Percentiles rank a stretch among this genome's conserved stretches.
Evolutionary conservation across 1,140 invertebrate genomes (phyloP).

Genomic region (Bathynomus jamesi): DNA sequence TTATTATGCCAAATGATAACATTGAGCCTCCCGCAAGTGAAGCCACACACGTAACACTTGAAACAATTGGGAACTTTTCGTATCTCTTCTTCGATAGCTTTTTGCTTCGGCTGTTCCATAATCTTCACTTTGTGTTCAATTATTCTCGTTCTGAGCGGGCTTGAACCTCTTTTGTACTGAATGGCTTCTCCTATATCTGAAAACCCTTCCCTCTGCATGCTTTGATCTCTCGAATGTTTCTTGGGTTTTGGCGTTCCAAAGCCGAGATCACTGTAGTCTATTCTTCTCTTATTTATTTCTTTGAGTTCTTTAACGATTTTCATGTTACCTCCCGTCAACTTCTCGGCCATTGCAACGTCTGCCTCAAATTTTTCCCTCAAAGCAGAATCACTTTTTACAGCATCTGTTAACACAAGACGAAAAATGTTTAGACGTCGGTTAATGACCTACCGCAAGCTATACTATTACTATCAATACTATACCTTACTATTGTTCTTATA

Average conservation of each 20-base stretch:
- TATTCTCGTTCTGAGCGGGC: slow-evolving; percentile 6
- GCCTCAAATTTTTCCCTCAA: slow-evolving; percentile 27
- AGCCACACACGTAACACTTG: slow-evolving; percentile 32
- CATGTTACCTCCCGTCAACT: slow-evolving; percentile 33
- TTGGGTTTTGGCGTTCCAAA: slow-evolving; percentile 34
- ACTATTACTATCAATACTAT: no score
- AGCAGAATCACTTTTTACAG: neutral
- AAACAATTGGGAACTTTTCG: slow-evolving; percentile 18
- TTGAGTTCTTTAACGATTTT: slow-evolving; percentile 27
- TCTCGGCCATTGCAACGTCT: slow-evolving; percentile 34
- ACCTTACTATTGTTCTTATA: no score
- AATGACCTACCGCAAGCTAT: no score
- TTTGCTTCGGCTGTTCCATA: slow-evolving; percentile 27
- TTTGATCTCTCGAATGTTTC: slow-evolving; percentile 25
- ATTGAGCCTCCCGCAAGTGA: slow-evolving; percentile 28
- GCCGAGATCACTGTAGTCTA: slow-evolving; percentile 36
- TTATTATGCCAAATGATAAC: slow-evolving; percentile 37
- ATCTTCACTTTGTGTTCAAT: slow-evolving; percentile 32
- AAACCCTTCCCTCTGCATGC: slow-evolving; percentile 2
- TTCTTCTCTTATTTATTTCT: slow-evolving; percentile 33
- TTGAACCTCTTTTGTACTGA: slow-evolving; percentile 26
- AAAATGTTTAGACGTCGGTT: no score
- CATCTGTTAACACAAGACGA: no score
- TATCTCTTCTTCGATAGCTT: slow-evolving; percentile 24
- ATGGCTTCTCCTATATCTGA: slow-evolving; percentile 33